Evolutionary conservation across 92 coral and sea anemone genomes (phyloP).

Genomic region (Zoanthus gigantus): DNA sequence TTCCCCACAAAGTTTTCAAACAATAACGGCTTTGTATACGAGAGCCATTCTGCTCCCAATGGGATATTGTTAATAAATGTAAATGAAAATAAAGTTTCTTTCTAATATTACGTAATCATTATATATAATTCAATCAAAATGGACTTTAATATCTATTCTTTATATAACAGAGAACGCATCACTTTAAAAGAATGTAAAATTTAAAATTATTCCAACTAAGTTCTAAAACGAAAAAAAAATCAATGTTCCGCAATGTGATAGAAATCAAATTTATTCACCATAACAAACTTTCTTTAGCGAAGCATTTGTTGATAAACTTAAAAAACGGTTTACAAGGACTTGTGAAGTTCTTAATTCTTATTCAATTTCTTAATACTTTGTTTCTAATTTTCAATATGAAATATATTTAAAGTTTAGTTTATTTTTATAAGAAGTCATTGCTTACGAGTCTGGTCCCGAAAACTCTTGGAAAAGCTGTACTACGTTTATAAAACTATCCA

Average conservation of each 20-base stretch:
- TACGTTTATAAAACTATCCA: background rate
- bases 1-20: background rate
- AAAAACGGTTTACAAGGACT: no score
- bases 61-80: background rate
- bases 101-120: background rate
- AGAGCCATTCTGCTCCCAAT: background rate
- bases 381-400: no score
- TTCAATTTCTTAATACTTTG: no score
- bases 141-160: background rate
- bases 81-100: background rate
- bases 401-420: no score
- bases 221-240: background rate
- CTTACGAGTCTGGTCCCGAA: no score
- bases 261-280: no score
- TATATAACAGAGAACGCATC: background rate
- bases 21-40: background rate
- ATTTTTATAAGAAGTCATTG: no score
- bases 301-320: no score
- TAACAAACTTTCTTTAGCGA: no score
- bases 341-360: no score
- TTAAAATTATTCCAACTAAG: background rate
- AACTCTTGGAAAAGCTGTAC: no score
- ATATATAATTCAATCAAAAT: background rate
- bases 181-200: background rate
- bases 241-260: no score